Evolutionary conservation across 2,888 invertebrate genomes (phyloP).

Genomic region (Glomeris marginata): DNA sequence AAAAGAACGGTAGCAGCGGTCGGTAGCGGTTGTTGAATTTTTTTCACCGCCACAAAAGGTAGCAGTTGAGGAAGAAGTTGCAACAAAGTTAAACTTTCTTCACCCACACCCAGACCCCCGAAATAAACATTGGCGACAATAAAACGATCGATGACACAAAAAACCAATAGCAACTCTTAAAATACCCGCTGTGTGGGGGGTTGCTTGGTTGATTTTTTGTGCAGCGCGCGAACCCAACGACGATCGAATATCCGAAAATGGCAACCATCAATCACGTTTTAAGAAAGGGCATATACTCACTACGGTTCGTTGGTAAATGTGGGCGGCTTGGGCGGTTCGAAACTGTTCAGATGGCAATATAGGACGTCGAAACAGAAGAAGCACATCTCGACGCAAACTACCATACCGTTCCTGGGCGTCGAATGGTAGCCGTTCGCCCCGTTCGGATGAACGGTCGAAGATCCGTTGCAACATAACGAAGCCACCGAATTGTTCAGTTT

Average conservation of each 20-base stretch:
- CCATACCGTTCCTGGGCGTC: conserved; percentile 26
- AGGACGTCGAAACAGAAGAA: conserved; percentile 99
- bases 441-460: conserved; percentile 30
- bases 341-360: conserved; percentile 80
- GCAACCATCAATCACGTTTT: background rate
- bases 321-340: conserved; percentile 80
- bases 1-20: too few relatives aligned
- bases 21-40: too few relatives aligned
- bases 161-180: too few relatives aligned
- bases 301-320: conserved; percentile 42
- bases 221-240: too few relatives aligned
- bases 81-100: too few relatives aligned
- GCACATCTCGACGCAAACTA: conserved; percentile 91
- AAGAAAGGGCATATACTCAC: conserved; percentile 19
- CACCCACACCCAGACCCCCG: too few relatives aligned
- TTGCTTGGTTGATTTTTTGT: too few relatives aligned
- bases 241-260: background rate
- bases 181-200: too few relatives aligned
- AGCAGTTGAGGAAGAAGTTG: too few relatives aligned
- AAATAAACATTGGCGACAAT: too few relatives aligned
- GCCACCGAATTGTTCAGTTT: conserved; percentile 57
- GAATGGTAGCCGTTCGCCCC: background rate
- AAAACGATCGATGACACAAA: too few relatives aligned
- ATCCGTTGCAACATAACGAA: conserved; percentile 36
- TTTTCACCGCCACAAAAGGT: too few relatives aligned